Conservation (phyloP, 2,797 vertebrate species). For the Platyrinchus mystaceus region DNA sequence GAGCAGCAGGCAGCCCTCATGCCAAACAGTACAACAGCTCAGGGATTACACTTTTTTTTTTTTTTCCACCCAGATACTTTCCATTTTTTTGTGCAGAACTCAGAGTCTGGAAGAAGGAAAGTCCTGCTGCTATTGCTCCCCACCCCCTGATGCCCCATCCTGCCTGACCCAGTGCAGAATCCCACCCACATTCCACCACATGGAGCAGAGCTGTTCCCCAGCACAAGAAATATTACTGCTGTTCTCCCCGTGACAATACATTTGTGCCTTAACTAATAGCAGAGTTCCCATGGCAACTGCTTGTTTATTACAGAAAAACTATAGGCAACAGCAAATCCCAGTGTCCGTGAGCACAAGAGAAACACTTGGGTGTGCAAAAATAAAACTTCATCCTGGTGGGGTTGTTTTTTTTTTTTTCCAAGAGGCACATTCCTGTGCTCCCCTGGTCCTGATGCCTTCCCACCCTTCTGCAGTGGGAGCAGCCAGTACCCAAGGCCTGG, state of each 20-base stretch:
- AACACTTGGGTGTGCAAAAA: neutral
- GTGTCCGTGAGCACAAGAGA: neutral
- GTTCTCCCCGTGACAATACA: slow-evolving; percentile 29
- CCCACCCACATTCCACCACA: slow-evolving; percentile 43
- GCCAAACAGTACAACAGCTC: neutral
- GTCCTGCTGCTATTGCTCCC: neutral
- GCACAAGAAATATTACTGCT: neutral
- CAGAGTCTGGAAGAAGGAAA: neutral
- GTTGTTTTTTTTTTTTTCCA: neutral
- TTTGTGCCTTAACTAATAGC: slow-evolving; percentile 51
- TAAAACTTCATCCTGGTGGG: slow-evolving; percentile 12
- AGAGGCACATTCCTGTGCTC: neutral
- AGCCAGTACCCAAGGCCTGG: neutral
- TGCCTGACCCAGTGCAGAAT: neutral
- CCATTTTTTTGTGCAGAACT: neutral
- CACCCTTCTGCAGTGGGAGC: neutral
- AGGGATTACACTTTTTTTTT: neutral
- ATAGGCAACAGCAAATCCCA: neutral
- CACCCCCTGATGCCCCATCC: neutral
- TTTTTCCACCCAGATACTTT: neutral
- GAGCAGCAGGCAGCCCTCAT: neutral
- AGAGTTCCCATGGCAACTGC: slow-evolving; percentile 62
- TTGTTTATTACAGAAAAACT: slow-evolving; percentile 44
- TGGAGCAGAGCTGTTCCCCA: slow-evolving; percentile 20
- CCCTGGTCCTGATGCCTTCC: neutral